Evolutionary conservation across 2,797 vertebrate genomes (phyloP), one percentile per base, ranked within the genome.

Genomic region (Natrix natrix): DNA sequence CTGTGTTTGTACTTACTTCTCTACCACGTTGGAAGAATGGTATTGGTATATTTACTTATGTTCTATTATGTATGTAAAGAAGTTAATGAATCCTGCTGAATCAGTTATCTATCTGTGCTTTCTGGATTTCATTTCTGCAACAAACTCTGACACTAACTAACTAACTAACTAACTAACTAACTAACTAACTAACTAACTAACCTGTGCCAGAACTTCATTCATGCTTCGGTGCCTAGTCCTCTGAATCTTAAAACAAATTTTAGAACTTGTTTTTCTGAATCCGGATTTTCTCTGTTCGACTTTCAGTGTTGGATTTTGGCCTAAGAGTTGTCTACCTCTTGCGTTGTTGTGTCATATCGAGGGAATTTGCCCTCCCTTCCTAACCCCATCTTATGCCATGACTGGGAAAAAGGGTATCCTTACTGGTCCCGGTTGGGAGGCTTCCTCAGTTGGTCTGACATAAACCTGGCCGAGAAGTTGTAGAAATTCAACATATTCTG

Each of bases 401-500:
- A 78, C 63, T 89, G 86, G 22, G 56, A 37, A 22, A 26, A 56
- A 92, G 12, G 32, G 16, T 5, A 56, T 63, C 94, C 97, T 99
- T 98, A 99, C 99, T 99, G 99, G 97, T 99, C 99, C 8, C 98
- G 98, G 97, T 99, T 99, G 87, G 99, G 99, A n/a, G 98, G 98
- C 95, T 99, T 99, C 94, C 99, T 98, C 95, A 99, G 98, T 96
- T 99, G 99, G 96, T 99, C 99, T 0, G 99, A 98, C 99, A 99
- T 99, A 96, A 99, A 98, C 92, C 99, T 98, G 52, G 99, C 98
- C 1, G 99, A 99, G 97, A 99, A 99, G 97, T 99, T 99, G 97
- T 99, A 99, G 97, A 99, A 98, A 97, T 99, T 99, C 95, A 99
- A 94, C 98, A 99, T 99, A 97, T 99, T 99, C 97, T 99, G 98